These are phyloP conservation scores for Caenorhabditis macrosperma DNA, from an alignment of 2,888 invertebrate species.

Conservation along the genomic window DNA sequence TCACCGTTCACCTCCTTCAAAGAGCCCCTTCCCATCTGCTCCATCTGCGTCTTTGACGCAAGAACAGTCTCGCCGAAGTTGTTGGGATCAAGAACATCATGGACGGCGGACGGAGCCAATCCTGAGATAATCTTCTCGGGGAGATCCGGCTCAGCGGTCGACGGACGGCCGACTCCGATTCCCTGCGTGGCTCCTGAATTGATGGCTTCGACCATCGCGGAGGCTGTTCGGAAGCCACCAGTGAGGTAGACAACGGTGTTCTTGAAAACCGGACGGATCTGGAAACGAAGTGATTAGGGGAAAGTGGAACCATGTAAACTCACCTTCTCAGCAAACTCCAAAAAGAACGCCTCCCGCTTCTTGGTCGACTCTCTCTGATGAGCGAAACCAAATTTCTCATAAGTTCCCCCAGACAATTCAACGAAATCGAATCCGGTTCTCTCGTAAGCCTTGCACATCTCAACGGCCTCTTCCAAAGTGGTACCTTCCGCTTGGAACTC, in stretches of 20 bases:
- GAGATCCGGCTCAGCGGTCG: slow-evolving; percentile 70
- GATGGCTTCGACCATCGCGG: slow-evolving; percentile 67
- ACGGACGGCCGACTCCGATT: slow-evolving; percentile 66
- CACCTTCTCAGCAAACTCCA: slow-evolving; percentile 32
- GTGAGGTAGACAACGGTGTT: slow-evolving; percentile 64
- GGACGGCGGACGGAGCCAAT: slow-evolving; percentile 31
- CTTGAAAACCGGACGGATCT: slow-evolving; percentile 49
- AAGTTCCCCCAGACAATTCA: slow-evolving; percentile 71
- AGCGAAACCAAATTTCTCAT: slow-evolving; percentile 9
- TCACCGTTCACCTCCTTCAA: slow-evolving; percentile 39
- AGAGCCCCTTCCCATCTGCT: slow-evolving; percentile 54
- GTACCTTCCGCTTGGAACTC: slow-evolving; percentile 72
- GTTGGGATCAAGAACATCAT: slow-evolving; percentile 46
- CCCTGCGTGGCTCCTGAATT: slow-evolving; percentile 63
- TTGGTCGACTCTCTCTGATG: slow-evolving; percentile 63
- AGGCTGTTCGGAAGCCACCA: slow-evolving; percentile 69
- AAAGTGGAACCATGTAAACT: neutral
- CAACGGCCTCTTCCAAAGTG: slow-evolving; percentile 62
- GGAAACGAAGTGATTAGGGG: neutral
- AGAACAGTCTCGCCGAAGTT: slow-evolving; percentile 60
- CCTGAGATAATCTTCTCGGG: slow-evolving; percentile 65
- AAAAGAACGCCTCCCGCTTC: slow-evolving; percentile 33
- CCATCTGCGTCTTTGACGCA: slow-evolving; percentile 63
- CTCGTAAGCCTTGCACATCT: slow-evolving; percentile 48
- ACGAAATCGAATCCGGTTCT: slow-evolving; percentile 72